These are phyloP conservation scores for Dicyrtoma fusca DNA, from an alignment of 2,888 invertebrate genomes.

Conservation along the genomic window DNA sequence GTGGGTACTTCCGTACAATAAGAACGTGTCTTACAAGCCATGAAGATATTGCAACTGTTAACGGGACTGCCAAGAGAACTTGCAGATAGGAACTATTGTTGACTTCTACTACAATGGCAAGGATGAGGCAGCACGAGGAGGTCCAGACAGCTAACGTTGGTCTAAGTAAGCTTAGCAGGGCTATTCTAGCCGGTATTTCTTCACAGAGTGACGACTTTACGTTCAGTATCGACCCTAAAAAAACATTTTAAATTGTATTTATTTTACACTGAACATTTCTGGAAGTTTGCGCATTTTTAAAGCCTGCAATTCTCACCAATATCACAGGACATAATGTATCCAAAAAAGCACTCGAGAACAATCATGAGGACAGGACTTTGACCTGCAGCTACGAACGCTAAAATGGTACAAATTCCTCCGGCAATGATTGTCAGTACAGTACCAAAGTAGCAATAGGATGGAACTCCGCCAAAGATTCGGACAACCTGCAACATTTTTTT, in stretches of 20 bases:
- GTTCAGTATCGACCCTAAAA: conserved; percentile 44
- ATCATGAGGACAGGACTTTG: conserved; percentile 45
- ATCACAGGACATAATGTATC: conserved; percentile 50
- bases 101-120: conserved; percentile 26
- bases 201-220: conserved; percentile 49
- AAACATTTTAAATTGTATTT: neutral
- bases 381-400: conserved; percentile 45
- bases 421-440: conserved; percentile 43
- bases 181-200: conserved; percentile 49
- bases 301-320: conserved; percentile 38
- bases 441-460: conserved; percentile 50
- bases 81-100: conserved; percentile 4
- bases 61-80: neutral
- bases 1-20: conserved; percentile 12
- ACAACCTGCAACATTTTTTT: conserved; percentile 39
- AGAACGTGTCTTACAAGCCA: conserved; percentile 21
- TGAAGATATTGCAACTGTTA: conserved; percentile 16
- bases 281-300: too few relatives aligned
- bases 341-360: conserved; percentile 48
- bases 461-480: conserved; percentile 42
- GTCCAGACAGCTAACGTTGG: conserved; percentile 38
- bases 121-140: conserved; percentile 18
- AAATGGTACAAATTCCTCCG: conserved; percentile 41
- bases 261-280: too few relatives aligned
- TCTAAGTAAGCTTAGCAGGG: conserved; percentile 43